Evolutionary conservation across 2,888 invertebrate species (phyloP).

Genomic region (Cephus pulcher): DNA sequence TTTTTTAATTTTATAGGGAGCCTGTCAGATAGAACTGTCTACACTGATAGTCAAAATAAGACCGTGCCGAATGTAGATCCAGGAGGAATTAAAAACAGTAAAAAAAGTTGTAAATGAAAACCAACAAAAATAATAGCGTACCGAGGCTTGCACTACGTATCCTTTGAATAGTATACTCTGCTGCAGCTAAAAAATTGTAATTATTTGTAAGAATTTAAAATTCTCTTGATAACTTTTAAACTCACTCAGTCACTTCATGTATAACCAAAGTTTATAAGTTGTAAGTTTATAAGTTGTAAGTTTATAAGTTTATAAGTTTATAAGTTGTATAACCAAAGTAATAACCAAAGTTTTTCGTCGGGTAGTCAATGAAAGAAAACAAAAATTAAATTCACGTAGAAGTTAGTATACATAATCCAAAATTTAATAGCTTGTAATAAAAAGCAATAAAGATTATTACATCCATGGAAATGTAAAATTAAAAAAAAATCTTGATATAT

Average conservation of each 20-base stretch:
- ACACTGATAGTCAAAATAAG: not conserved
- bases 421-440: not conserved
- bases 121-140: conserved; percentile 30
- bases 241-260: not conserved
- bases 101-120: not conserved
- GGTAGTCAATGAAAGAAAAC: not conserved
- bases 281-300: no score
- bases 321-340: no score
- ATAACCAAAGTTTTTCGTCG: not conserved
- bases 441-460: not conserved
- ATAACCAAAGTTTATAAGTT: no score
- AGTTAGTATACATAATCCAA: not conserved
- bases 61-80: not conserved
- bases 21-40: not conserved
- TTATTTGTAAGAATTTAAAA: not conserved
- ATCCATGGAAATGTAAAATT: not conserved
- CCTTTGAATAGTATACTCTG: conserved; percentile 39
- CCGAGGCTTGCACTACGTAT: conserved; percentile 36
- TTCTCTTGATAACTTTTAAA: not conserved
- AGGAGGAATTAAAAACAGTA: conserved; percentile 13
- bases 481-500: not conserved
- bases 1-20: no score
- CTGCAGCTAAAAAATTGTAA: conserved; percentile 34
- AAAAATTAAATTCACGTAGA: not conserved
- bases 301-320: no score